Conservation (phyloP, 2,797 vertebrate genomes). For the Ctenosaura bakeri region DNA sequence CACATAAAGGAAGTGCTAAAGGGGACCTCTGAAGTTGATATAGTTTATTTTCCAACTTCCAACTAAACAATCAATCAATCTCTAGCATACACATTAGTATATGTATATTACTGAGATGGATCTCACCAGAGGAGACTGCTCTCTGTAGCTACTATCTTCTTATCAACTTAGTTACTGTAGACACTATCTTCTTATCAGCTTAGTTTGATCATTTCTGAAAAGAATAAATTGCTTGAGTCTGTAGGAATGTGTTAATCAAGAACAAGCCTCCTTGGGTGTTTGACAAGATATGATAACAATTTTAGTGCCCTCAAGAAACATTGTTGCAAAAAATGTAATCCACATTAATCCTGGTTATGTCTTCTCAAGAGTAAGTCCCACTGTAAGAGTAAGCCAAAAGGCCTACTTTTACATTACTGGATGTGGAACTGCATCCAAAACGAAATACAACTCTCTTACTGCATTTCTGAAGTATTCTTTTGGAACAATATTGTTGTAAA, state of each 20-base stretch:
- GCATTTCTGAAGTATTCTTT: conserved; percentile 7
- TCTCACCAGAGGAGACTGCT: background rate
- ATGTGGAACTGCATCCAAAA: background rate
- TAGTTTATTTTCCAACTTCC: background rate
- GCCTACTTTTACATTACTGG: background rate
- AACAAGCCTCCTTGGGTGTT: background rate
- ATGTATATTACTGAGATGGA: background rate
- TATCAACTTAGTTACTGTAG: background rate
- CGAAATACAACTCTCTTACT: background rate
- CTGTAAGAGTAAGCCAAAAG: background rate
- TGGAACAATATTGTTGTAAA: conserved; percentile 14
- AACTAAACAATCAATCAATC: background rate
- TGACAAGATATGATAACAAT: background rate
- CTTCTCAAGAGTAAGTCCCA: background rate
- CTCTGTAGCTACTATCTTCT: background rate
- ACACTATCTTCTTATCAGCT: background rate
- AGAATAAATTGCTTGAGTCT: background rate
- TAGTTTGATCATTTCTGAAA: background rate
- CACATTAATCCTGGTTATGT: too few relatives aligned
- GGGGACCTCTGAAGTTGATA: background rate
- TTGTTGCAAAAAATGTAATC: background rate
- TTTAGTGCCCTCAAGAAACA: background rate
- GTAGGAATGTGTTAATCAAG: background rate
- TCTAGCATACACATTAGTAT: background rate
- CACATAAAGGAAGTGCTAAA: too few relatives aligned